These are phyloP conservation scores for Acronicta psi DNA, from an alignment of 2,888 invertebrate genomes.

Conservation along the genomic window DNA sequence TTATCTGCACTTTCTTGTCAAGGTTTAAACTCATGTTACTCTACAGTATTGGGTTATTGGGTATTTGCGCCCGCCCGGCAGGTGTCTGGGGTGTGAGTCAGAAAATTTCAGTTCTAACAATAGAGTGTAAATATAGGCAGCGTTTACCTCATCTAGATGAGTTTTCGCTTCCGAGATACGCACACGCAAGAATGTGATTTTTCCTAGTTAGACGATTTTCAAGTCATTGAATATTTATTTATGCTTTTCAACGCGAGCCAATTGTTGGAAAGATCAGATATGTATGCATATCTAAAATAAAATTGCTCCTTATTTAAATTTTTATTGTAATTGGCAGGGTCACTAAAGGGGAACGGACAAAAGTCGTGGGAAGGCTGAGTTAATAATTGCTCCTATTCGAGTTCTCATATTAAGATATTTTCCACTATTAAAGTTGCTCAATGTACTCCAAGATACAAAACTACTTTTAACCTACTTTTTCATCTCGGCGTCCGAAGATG, in stretches of 20 bases:
- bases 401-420: constrained; percentile 51
- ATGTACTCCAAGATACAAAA: constrained; percentile 50
- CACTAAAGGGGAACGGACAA: constrained; percentile 56
- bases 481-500: constrained; percentile 52
- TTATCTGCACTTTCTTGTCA: constrained; percentile 46
- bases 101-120: constrained; percentile 34
- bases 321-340: constrained; percentile 61
- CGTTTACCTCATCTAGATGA: constrained; percentile 45
- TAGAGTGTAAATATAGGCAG: constrained; percentile 34
- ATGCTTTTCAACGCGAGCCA: constrained; percentile 24
- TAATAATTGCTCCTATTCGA: constrained; percentile 67
- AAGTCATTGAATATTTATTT: constrained; percentile 46
- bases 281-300: constrained; percentile 44
- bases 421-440: constrained; percentile 3
- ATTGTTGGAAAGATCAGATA: constrained; percentile 19
- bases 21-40: constrained; percentile 27
- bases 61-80: constrained; percentile 23
- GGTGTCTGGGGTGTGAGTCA: constrained; percentile 44
- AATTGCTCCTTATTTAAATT: constrained; percentile 50
- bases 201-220: constrained; percentile 24
- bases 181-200: constrained; percentile 40
- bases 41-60: constrained; percentile 17
- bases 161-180: constrained; percentile 45
- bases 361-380: constrained; percentile 70
- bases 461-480: constrained; percentile 67